Conservation (phyloP, 2,113 vertebrate species). For the Mormoops blainvillei region DNA sequence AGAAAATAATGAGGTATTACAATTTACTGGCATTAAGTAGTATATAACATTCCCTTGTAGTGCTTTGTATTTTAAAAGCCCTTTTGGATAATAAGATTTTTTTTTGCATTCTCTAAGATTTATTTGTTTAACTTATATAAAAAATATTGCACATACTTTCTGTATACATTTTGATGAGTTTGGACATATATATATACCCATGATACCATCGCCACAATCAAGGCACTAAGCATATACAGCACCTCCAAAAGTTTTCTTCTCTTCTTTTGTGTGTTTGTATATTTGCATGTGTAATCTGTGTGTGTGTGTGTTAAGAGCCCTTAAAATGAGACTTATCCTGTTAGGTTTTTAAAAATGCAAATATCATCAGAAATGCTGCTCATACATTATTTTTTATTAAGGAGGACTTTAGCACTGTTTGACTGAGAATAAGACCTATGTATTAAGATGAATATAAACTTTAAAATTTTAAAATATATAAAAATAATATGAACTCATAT, state of each 20-base stretch:
- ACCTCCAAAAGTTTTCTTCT: too few relatives aligned
- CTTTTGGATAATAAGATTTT: not conserved
- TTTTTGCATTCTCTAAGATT: not conserved
- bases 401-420: not conserved
- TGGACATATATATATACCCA: not conserved
- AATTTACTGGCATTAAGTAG: not conserved
- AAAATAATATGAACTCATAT: not conserved
- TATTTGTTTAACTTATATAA: not conserved
- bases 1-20: not conserved
- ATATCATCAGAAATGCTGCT: not conserved
- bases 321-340: too few relatives aligned
- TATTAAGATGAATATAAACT: not conserved
- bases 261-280: too few relatives aligned
- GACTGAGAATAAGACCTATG: not conserved
- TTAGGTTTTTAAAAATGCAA: not conserved
- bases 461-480: not conserved
- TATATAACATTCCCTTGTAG: not conserved
- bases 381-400: not conserved
- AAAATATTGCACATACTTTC: not conserved
- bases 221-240: not conserved
- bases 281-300: too few relatives aligned
- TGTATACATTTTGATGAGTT: not conserved
- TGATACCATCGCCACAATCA: not conserved
- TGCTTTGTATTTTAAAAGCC: not conserved
- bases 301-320: too few relatives aligned